Conservation (phyloP, 2,797 vertebrate genomes). For the Florisuga fusca region DNA sequence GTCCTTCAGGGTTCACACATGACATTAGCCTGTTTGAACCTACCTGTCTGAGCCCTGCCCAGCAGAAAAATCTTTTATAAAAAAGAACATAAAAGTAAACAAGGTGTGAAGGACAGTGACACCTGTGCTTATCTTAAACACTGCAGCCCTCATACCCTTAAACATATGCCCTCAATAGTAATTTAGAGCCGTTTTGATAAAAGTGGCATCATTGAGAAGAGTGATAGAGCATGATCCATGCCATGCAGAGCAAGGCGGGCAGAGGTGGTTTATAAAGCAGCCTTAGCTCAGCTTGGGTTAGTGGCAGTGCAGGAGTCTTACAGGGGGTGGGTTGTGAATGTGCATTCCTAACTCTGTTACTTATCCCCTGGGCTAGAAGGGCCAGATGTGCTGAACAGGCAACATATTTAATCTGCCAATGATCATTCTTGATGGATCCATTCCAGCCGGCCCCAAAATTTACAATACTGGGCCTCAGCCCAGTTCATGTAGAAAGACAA, state of each 20-base stretch:
- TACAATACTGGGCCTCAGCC: background rate
- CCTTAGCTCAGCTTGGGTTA: background rate
- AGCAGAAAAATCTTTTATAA: background rate
- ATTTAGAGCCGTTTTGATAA: background rate
- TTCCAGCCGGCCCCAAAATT: constrained; percentile 3
- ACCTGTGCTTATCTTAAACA: rapidly evolving
- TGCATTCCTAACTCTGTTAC: background rate
- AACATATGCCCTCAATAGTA: rapidly evolving
- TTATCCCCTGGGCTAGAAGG: background rate
- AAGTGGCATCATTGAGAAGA: background rate
- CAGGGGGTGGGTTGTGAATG: background rate
- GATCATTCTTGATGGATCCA: constrained; percentile 20
- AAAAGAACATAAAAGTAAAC: background rate
- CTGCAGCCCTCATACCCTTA: rapidly evolving
- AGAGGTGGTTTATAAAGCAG: background rate
- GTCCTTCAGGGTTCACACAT: background rate
- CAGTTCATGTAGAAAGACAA: background rate
- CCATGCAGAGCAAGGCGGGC: rapidly evolving
- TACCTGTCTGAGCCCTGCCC: background rate
- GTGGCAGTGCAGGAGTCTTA: background rate
- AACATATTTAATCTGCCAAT: constrained; percentile 23
- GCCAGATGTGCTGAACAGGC: constrained; percentile 42
- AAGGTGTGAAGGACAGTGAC: background rate
- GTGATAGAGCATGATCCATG: background rate
- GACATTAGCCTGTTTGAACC: background rate